Evolutionary conservation across 30 jellyfish, hydroid and myxozoan species (phyloP), one percentile per base, ranked within the genome.

Genomic region (Rhopilema esculentum): DNA sequence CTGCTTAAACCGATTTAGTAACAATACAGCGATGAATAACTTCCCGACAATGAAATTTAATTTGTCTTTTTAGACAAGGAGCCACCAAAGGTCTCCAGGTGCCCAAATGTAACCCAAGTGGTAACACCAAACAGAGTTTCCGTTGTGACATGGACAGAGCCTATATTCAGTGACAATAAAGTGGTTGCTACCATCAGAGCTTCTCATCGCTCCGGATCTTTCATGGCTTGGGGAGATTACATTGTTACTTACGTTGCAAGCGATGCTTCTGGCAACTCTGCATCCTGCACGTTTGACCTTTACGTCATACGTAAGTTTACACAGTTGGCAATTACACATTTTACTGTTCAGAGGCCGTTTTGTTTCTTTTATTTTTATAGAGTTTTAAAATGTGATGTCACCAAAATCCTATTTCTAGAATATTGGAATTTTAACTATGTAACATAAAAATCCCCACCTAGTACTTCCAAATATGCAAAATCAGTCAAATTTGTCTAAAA

Each of bases 181-280:
- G 97, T 32, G 1, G 72, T 95, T 33, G 96, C 80, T n/a, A 31
- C 31, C 20, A 65, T 95, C 53, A 48, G 79, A 21, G 52, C 87
- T 27, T 95, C 99, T 1, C 99, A 90, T 77, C 81, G 95, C 51
- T 96, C 97, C 1, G 95, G 95, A 2, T 75, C 68, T 17, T 26
- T 16, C 50, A 16, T 95, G 84, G 74, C 93, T 12, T 95, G 97
- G 97, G 99, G 99, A 18, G 99, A 95, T 49, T 86, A 88, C 79
- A 75, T 90, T 18, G 90, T 95, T 31, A 85, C 99, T 16, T 90
- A 95, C 79, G 26, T 85, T 29, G 99, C 97, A 0, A 67, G 66
- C 22, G 99, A 95, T 82, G 86, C 88, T 49, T 84, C 84, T 72
- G 97, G 94, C 19, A 95, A 95, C 64, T 33, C 98, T n/a, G 99